Conservation (phyloP, 2,113 vertebrate species). For the Octodon degus region DNA sequence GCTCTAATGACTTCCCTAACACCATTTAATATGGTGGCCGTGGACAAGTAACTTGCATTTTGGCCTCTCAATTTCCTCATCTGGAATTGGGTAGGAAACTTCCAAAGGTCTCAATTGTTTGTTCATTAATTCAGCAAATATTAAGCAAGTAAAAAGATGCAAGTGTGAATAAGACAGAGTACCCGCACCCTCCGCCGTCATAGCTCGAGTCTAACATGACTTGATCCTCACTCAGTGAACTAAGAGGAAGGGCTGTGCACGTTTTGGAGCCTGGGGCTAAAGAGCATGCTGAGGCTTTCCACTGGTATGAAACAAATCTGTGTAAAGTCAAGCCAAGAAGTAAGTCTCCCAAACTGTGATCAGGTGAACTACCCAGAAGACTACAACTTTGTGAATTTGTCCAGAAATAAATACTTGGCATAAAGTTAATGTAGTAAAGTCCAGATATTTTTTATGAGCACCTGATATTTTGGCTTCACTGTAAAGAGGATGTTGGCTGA, state of each 20-base stretch:
- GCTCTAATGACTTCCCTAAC: neutral
- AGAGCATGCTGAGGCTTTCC: neutral
- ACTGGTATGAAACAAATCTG: neutral
- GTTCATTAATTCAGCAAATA: slow-evolving; percentile 8
- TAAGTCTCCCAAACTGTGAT: neutral
- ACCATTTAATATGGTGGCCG: neutral
- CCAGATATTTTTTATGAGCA: neutral
- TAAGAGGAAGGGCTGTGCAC: neutral
- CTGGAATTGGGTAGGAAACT: neutral
- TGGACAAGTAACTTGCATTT: neutral
- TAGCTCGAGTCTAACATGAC: neutral
- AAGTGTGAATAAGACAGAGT: neutral
- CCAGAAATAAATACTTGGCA: slow-evolving; percentile 25
- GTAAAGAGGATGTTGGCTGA: neutral
- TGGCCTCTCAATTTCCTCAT: neutral
- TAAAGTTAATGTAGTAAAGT: slow-evolving; percentile 25
- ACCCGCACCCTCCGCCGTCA: neutral
- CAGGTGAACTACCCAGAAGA: neutral
- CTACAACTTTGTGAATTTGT: neutral
- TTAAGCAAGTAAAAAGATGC: neutral
- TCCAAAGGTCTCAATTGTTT: neutral
- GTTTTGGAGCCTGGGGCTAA: slow-evolving; percentile 6
- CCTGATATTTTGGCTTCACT: slow-evolving; percentile 12
- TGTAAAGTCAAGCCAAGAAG: neutral
- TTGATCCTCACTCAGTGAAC: neutral